phyloP scores from a whole-genome alignment of 2,113 vertebrate species.

The Saguinus midas region DNA sequence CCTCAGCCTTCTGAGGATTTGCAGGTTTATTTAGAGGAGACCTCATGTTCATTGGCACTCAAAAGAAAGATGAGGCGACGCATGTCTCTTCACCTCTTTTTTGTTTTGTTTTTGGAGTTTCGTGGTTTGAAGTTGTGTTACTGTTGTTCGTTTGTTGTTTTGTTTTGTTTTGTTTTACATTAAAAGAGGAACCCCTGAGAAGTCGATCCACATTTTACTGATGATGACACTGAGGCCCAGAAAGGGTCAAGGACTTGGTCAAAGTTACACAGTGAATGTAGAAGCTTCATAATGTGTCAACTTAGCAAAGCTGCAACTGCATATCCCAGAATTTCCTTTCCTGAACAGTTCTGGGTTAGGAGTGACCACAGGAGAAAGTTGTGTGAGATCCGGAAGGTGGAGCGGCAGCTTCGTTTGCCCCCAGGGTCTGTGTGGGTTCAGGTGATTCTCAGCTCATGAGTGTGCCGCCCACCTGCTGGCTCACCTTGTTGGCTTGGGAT shows the following conservation, averaged over 20 bases:
- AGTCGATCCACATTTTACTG: neutral
- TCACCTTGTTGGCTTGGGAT: neutral
- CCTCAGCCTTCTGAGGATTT: neutral
- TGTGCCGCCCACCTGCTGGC: neutral
- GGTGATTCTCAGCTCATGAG: accelerated
- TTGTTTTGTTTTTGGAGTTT: neutral
- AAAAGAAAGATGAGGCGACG: neutral
- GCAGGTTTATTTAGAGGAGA: neutral
- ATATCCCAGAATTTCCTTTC: neutral
- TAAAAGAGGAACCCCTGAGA: neutral
- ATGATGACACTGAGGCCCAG: neutral
- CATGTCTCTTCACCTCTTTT: neutral
- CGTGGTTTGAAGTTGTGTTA: neutral
- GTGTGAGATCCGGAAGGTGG: neutral
- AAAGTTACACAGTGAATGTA: neutral
- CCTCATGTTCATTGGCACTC: neutral
- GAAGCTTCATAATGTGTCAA: accelerated
- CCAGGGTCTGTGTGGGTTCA: neutral
- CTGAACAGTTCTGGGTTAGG: neutral
- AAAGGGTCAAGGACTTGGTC: neutral
- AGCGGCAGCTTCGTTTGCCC: neutral
- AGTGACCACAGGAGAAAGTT: neutral
- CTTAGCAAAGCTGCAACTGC: neutral
- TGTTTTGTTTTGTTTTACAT: neutral
- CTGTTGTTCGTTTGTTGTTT: neutral